These are phyloP conservation scores for Pachypsylla venusta DNA, from an alignment of 1,140 invertebrate genomes.

Conservation along the genomic window DNA sequence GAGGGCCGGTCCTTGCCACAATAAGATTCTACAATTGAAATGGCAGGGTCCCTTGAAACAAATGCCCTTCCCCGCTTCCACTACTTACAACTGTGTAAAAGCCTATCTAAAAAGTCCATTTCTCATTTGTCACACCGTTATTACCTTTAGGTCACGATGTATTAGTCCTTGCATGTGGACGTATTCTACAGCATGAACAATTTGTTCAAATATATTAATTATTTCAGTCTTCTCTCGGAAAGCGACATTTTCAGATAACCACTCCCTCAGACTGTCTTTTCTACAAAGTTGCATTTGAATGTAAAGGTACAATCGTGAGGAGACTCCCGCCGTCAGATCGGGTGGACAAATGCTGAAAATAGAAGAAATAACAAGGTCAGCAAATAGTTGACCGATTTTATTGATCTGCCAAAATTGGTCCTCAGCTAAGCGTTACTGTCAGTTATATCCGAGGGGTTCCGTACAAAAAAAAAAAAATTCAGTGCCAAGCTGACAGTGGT, in stretches of 20 bases:
- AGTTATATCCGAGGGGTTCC: too few species aligned
- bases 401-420: too few species aligned
- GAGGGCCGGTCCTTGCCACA: too few species aligned
- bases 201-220: constrained; percentile 76
- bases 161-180: constrained; percentile 82
- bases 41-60: too few species aligned
- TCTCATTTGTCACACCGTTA: constrained; percentile 7
- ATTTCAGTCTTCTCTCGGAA: constrained; percentile 36
- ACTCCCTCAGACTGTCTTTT: constrained; percentile 76
- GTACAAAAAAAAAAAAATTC: too few species aligned
- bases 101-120: neutral
- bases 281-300: constrained; percentile 96
- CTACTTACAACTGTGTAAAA: neutral
- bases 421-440: too few species aligned
- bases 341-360: constrained; percentile 1
- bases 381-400: too few species aligned
- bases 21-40: too few species aligned
- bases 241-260: constrained; percentile 46
- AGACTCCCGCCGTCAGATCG: neutral
- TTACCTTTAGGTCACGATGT: constrained; percentile 84
- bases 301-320: constrained; percentile 42
- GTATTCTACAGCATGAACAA: constrained; percentile 86
- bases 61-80: too few species aligned
- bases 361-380: too few species aligned
- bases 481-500: too few species aligned